Percentiles rank a stretch among this genome's conserved stretches.
These are phyloP conservation scores for Bolborhynchus lineola DNA, from an alignment of 2,113 vertebrate species.

Conservation along the genomic window DNA sequence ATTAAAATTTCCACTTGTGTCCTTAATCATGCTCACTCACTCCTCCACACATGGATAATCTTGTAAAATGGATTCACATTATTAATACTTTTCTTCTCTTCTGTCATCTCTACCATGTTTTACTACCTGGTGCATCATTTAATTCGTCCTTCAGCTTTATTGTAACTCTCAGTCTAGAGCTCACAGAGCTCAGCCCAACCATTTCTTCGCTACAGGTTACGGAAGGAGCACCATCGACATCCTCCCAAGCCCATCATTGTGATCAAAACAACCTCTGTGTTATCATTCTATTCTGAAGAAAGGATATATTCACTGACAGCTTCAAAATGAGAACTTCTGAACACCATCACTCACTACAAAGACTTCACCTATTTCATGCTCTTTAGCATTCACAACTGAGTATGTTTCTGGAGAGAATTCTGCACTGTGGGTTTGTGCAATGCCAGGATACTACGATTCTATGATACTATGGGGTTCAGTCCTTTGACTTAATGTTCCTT, in stretches of 20 bases:
- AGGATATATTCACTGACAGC: background rate
- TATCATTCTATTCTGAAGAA: background rate
- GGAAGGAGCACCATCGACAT: background rate
- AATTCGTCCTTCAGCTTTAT: background rate
- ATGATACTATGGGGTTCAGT: background rate
- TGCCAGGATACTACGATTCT: background rate
- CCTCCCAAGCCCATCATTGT: background rate
- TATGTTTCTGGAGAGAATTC: background rate
- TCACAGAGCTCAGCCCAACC: background rate
- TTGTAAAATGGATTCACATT: conserved; percentile 7
- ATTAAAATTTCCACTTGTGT: background rate
- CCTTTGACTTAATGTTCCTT: background rate
- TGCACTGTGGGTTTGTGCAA: background rate
- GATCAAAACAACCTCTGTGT: background rate
- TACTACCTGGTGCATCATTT: background rate
- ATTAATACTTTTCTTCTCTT: background rate
- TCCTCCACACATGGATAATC: conserved; percentile 15
- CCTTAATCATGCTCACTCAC: background rate
- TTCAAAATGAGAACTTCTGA: background rate
- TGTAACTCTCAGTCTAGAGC: background rate
- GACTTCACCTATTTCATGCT: background rate
- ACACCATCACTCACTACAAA: background rate
- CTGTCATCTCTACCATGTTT: background rate
- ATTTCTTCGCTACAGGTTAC: background rate
- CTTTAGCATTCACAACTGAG: background rate